phyloP scores from a whole-genome alignment of 2,888 invertebrate genomes.

The Agriopis marginaria region DNA sequence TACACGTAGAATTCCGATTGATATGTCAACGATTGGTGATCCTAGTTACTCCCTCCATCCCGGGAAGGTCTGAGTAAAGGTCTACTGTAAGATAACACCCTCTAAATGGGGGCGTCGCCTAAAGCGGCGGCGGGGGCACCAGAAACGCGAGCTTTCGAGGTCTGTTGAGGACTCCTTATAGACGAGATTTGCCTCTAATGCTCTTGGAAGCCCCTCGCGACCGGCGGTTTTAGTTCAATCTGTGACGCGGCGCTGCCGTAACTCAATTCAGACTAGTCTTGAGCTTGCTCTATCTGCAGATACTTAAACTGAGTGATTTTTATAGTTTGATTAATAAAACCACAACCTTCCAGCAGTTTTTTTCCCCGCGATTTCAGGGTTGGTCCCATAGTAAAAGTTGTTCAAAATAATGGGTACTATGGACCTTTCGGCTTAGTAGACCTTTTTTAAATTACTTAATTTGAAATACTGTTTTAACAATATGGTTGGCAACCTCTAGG shows the following conservation, averaged over 20 bases:
- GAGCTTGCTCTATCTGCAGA: constrained; percentile 79
- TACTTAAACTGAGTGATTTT: constrained; percentile 64
- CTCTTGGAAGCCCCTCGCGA: constrained; percentile 88
- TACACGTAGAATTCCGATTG: not conserved
- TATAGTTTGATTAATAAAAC: not conserved
- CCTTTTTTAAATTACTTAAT: no score
- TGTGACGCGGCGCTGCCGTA: constrained; percentile 86
- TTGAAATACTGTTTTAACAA: no score
- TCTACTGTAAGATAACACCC: constrained; percentile 63
- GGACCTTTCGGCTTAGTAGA: no score
- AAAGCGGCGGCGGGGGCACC: constrained; percentile 88
- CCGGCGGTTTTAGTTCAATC: constrained; percentile 90
- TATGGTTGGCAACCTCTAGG: no score
- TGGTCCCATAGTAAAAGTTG: no score
- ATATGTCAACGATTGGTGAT: constrained; percentile 41
- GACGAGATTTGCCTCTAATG: constrained; percentile 77
- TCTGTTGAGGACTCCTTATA: constrained; percentile 78
- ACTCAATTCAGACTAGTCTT: constrained; percentile 95
- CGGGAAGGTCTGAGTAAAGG: constrained; percentile 94
- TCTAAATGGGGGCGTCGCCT: constrained; percentile 88
- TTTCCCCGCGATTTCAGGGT: no score
- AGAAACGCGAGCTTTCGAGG: constrained; percentile 86
- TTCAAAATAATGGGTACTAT: no score
- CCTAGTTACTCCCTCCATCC: constrained; percentile 78
- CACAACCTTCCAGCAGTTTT: no score